phyloP scores from a whole-genome alignment of 2,113 vertebrate species.

The Anthoscopus minutus region DNA sequence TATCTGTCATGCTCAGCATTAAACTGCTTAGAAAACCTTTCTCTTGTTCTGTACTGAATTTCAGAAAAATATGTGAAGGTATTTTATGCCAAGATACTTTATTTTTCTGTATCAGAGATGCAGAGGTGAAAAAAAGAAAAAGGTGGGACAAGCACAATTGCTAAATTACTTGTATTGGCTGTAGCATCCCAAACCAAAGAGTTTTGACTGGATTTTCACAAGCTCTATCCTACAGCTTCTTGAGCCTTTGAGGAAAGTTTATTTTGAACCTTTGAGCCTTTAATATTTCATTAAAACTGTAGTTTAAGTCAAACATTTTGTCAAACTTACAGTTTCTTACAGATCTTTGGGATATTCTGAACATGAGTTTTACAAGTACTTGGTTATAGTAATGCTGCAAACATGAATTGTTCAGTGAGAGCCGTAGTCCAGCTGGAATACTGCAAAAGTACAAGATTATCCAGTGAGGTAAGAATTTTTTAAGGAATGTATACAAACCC shows the following conservation, averaged over 20 bases:
- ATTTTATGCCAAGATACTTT: too few relatives aligned
- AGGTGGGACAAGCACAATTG: neutral
- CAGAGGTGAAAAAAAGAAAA: fast-evolving
- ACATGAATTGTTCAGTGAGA: neutral
- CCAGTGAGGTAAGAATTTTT: neutral
- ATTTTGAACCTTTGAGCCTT: neutral
- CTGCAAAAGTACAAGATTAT: neutral
- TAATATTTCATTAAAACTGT: neutral
- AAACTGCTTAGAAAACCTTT: neutral
- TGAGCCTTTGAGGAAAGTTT: neutral
- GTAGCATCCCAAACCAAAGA: neutral
- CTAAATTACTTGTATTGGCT: neutral
- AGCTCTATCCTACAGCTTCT: neutral
- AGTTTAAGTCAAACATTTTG: neutral
- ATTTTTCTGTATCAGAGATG: neutral
- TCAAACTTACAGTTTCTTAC: neutral
- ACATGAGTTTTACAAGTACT: neutral
- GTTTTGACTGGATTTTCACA: neutral
- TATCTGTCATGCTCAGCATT: neutral
- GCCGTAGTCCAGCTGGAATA: neutral
- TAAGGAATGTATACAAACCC: neutral
- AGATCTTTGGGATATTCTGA: neutral
- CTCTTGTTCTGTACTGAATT: neutral
- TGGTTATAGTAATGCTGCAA: neutral
- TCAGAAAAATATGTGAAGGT: neutral